Base-by-base conservation (phyloP, 2,888 invertebrate genomes). In the Drosophila algonquin region DNA sequence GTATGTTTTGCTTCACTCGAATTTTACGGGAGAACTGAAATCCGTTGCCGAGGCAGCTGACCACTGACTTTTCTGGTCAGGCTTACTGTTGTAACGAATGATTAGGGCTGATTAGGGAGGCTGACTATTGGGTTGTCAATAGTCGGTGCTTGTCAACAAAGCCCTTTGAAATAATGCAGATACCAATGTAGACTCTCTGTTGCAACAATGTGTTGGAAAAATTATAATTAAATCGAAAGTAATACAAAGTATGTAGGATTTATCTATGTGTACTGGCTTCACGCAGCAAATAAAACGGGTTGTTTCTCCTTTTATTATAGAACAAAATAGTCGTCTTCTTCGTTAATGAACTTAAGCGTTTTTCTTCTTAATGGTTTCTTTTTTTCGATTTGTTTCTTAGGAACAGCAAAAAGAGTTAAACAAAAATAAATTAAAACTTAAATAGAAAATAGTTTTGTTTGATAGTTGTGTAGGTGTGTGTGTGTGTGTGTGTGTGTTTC, bases 351-450 rank as follows among this genome's bases (percentile, higher is more conserved):
- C 76, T 76, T 73, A 89, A 89, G 77, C 62, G 61, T 68, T 76
- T 69, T 65, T 62, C 65, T 64, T 63, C 67, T 62, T 84, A 84
- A 64, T 62, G 54, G 64, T 51, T 78, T 65, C 50, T 68, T 61
- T 54, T 63, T 60, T 70, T 48, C 59, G 69, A 63, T 50, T 65
- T 63, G 59, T 46, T 68, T 74, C 63, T 81, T 89, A 85, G 85
- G 85, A 85, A 85, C 89, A 85, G 87, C 87, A 89, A 82, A 84
- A 77, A 57, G 54, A 40, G 40, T 65, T 74, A 74, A 76, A 74
- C 75, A 74, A 77, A 81, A 89, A 85, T 89, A 89, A 85, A 87
- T 89, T 80, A 85, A 88, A 87, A 84, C 81, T 85, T 86, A 65
- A 70, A 87, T 77, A 76, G 70, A 87, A 76, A 84, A 68, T 69